Evolutionary conservation across 2,888 invertebrate genomes (phyloP).

Genomic region (Trissolcus japonicus): DNA sequence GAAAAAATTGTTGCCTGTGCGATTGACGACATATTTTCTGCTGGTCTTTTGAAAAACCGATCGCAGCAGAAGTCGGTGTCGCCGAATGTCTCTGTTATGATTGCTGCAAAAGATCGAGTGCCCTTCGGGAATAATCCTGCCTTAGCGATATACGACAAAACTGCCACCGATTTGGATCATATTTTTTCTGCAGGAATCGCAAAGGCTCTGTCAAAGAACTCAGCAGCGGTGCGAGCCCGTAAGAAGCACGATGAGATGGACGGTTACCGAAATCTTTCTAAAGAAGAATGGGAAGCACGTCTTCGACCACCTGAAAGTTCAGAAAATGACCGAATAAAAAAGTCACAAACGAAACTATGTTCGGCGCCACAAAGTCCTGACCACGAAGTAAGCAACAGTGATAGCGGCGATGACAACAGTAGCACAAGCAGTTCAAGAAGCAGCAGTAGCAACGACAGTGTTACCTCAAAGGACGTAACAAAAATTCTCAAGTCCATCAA

Average conservation of each 20-base stretch:
- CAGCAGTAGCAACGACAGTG: slow-evolving; percentile 50
- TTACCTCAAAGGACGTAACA: slow-evolving; percentile 62
- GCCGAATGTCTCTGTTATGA: slow-evolving; percentile 3
- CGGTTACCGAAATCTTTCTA: slow-evolving; percentile 70
- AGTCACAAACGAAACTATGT: background rate
- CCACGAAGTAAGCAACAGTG: slow-evolving; percentile 15
- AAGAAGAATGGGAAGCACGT: slow-evolving; percentile 73
- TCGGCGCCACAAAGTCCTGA: slow-evolving; percentile 19
- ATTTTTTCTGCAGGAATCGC: slow-evolving; percentile 69
- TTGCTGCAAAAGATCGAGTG: slow-evolving; percentile 7
- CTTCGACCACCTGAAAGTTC: slow-evolving; percentile 56
- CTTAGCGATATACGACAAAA: slow-evolving; percentile 40
- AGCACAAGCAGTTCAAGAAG: slow-evolving; percentile 34
- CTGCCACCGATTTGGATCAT: slow-evolving; percentile 65
- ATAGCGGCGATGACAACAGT: slow-evolving; percentile 22
- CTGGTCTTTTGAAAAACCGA: slow-evolving; percentile 61
- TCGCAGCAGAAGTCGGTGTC: slow-evolving; percentile 39
- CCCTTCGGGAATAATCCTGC: slow-evolving; percentile 32
- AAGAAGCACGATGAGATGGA: slow-evolving; percentile 67
- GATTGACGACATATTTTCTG: slow-evolving; percentile 67
- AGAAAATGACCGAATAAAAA: slow-evolving; percentile 1
- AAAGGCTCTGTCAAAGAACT: slow-evolving; percentile 53
- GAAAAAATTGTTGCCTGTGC: slow-evolving; percentile 56
- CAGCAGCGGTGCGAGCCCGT: slow-evolving; percentile 59
- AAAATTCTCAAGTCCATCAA: slow-evolving; percentile 71